A percentile compares a stretch with the other conserved stretches of the same genome.
Evolutionary conservation across 2,113 vertebrate species (phyloP).

Genomic region (Callipepla californica): DNA sequence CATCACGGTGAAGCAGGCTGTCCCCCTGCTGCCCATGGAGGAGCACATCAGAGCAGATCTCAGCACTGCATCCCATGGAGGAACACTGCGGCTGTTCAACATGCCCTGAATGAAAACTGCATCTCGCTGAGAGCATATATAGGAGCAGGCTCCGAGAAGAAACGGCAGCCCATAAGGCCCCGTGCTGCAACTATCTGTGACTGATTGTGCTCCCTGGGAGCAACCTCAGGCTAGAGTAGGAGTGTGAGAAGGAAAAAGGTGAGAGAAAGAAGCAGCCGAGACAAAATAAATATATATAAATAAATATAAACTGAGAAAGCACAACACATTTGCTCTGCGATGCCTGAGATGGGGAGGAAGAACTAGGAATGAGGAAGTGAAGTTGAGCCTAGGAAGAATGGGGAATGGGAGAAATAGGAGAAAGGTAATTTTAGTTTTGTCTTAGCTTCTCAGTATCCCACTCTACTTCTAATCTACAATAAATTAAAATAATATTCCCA

Average conservation of each 20-base stretch:
- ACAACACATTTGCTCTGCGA: accelerated
- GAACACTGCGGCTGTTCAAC: neutral
- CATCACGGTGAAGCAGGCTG: neutral
- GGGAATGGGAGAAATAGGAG: neutral
- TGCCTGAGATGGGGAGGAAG: accelerated
- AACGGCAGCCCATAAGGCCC: neutral
- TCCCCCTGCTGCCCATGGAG: neutral
- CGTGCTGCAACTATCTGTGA: neutral
- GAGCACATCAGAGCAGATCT: neutral
- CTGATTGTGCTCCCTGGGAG: too few species aligned
- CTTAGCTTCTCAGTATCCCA: neutral
- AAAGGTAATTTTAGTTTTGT: neutral
- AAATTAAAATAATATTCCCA: neutral
- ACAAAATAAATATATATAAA: neutral
- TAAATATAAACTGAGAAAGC: neutral
- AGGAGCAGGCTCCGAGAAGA: neutral
- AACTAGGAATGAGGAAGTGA: neutral
- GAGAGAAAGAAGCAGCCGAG: neutral
- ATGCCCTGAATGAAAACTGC: neutral
- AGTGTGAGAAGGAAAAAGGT: neutral
- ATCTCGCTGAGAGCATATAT: neutral
- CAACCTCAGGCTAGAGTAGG: neutral
- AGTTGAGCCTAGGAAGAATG: neutral
- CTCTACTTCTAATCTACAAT: neutral
- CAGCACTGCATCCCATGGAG: neutral